phyloP scores from a whole-genome alignment of 2,797 vertebrate species.

The Pseudomugil tenellus region DNA sequence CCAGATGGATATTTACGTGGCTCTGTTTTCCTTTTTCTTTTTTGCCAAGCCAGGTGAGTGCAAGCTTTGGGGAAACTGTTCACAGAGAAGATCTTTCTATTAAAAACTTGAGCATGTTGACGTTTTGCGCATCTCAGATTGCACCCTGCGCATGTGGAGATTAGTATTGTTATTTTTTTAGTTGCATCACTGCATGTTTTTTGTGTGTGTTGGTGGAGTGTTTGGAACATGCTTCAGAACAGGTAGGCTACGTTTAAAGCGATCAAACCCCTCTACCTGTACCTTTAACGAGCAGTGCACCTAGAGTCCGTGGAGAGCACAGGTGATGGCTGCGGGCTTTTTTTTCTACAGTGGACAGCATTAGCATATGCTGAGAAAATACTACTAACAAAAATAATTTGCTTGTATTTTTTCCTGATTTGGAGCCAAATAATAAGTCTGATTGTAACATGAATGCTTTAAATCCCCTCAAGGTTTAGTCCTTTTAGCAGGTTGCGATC shows the following conservation, averaged over 20 bases:
- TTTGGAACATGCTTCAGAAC: neutral
- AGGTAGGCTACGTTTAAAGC: neutral
- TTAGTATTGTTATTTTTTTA: constrained; percentile 5
- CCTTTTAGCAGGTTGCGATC: neutral
- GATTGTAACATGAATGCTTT: constrained; percentile 2
- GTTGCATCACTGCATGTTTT: neutral
- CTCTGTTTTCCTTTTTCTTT: constrained; percentile 71
- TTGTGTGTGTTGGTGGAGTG: constrained; percentile 11
- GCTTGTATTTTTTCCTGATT: constrained; percentile 29
- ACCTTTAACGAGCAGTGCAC: constrained; percentile 17
- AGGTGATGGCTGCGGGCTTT: constrained; percentile 54
- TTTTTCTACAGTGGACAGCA: constrained; percentile 1
- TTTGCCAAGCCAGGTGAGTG: constrained; percentile 76
- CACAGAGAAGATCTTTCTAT: neutral
- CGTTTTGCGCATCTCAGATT: constrained; percentile 17
- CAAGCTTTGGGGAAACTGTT: neutral
- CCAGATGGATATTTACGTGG: constrained; percentile 83
- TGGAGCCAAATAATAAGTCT: constrained; percentile 3
- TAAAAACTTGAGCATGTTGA: constrained; percentile 14
- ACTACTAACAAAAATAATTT: neutral
- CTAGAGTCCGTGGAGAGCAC: constrained; percentile 31
- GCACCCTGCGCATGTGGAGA: constrained; percentile 37
- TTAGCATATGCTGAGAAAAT: neutral
- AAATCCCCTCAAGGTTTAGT: constrained; percentile 3
- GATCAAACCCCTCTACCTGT: constrained; percentile 23